Evolutionary conservation across 2,113 vertebrate species (phyloP).

Genomic region (Leucosticte australis): DNA sequence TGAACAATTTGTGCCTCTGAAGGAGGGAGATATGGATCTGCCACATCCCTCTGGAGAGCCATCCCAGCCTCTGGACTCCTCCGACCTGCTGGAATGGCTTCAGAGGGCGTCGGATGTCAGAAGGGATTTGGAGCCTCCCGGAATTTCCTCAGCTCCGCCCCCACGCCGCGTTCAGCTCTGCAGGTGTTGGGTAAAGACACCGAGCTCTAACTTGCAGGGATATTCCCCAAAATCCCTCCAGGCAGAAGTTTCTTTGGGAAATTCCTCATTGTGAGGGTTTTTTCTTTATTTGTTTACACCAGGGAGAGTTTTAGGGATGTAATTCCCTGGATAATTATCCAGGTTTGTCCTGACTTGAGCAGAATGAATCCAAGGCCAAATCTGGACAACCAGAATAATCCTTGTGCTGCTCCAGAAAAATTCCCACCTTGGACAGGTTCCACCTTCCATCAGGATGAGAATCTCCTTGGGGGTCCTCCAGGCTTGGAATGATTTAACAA

Average conservation of each 20-base stretch:
- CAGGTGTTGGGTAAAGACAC: neutral
- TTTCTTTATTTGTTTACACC: neutral
- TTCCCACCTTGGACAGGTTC: neutral
- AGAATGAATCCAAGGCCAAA: neutral
- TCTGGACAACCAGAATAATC: neutral
- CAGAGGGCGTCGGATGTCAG: neutral
- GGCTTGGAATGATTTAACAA: neutral
- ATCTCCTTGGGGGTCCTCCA: neutral
- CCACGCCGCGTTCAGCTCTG: accelerated
- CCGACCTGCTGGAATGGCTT: neutral
- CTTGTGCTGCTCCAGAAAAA: neutral
- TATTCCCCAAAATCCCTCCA: neutral
- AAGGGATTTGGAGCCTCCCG: accelerated
- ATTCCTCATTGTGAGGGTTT: neutral
- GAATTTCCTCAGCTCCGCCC: neutral
- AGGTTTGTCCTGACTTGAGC: neutral
- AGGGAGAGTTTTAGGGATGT: neutral
- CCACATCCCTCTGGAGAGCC: neutral
- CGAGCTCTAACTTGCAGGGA: neutral
- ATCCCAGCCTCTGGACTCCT: neutral
- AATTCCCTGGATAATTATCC: neutral
- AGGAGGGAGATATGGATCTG: neutral
- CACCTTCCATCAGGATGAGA: neutral
- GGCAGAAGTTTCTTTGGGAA: neutral
- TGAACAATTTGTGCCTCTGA: slow-evolving; percentile 1